These are phyloP conservation scores for Etheostoma spectabile DNA, from an alignment of 2,113 vertebrate genomes.

Conservation along the genomic window DNA sequence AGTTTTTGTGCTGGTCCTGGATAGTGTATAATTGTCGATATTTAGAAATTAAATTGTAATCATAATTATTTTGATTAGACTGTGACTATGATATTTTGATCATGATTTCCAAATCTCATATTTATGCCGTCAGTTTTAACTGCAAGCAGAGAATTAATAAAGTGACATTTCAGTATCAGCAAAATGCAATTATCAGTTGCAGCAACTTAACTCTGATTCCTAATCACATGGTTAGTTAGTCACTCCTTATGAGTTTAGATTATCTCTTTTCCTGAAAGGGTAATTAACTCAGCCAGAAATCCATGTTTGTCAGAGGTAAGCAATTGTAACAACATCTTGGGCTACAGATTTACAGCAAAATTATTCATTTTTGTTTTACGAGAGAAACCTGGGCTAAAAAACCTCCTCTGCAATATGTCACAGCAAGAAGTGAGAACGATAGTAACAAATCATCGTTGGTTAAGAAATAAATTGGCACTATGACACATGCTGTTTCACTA, in stretches of 20 bases:
- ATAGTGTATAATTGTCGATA: not conserved
- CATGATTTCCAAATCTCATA: not conserved
- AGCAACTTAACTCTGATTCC: not conserved
- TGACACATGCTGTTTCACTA: conserved; percentile 5
- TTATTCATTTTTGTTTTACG: not conserved
- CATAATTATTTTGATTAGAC: not conserved
- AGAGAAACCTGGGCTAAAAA: not conserved
- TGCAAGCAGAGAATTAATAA: not conserved
- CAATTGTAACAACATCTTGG: not conserved
- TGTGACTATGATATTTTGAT: not conserved
- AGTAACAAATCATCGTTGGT: conserved; percentile 9
- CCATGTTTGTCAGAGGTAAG: not conserved
- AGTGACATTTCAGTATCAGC: not conserved
- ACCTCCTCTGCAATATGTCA: not conserved
- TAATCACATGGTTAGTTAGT: not conserved
- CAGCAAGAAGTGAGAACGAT: not conserved
- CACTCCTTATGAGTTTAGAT: not conserved
- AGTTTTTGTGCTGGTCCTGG: not conserved
- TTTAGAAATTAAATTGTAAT: not conserved
- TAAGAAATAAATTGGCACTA: conserved; percentile 5
- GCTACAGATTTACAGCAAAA: not conserved
- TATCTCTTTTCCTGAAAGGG: not conserved
- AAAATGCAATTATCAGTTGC: not conserved
- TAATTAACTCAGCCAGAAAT: not conserved
- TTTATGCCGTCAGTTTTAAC: not conserved